Evolutionary conservation across 2,888 invertebrate species (phyloP), one percentile per base, ranked within the genome.

Genomic region (Ormyrus pomaceus): DNA sequence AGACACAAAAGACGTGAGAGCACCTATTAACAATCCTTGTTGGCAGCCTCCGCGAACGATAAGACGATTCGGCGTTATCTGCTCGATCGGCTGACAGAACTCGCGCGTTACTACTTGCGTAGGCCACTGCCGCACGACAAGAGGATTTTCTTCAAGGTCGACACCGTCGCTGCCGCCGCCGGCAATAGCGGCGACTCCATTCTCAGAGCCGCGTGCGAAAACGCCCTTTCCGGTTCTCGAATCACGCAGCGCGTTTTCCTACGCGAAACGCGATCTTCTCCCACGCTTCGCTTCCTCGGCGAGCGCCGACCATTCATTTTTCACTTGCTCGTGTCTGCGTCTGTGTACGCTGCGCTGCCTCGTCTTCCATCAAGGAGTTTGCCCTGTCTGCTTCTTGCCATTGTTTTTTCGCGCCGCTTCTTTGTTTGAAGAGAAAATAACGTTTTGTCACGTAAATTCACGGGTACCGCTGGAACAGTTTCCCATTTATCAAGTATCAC

Each of bases 211-310:
- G 46, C 62, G 65, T 53, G 59, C 55, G 55, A 79, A 56, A 61
- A 70, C 64, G 70, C 56, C 70, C 74, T 79, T 74, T 79, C 79
- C 79, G 74, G 55, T 79, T 55, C 64, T n/a, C 61, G 59, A 48
- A 19, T 10, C 66, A 19, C 72, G 53, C 64, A 48, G 53, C 61
- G 66, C 61, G 59, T 61, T 68, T 78, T 53, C 59, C 48, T 55
- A 5, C 51, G 71, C 50, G 79, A 79, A 70, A 75, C 65, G 19
- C 74, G 70, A 75, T 71, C 45, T 51, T 58, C 61, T 79, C 79
- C 62, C 81, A 84, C 82, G 85, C 83, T 83, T 83, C 85, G 85
- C 75, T 85, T 71, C 62, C 51, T 51, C 71, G 65, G 4, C 58
- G 34, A 19, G 34, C 19, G 68, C 51, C 70, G 50, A 19, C 74